phyloP scores from a whole-genome alignment of 2,797 vertebrate species.

The Crocidura indochinensis region DNA sequence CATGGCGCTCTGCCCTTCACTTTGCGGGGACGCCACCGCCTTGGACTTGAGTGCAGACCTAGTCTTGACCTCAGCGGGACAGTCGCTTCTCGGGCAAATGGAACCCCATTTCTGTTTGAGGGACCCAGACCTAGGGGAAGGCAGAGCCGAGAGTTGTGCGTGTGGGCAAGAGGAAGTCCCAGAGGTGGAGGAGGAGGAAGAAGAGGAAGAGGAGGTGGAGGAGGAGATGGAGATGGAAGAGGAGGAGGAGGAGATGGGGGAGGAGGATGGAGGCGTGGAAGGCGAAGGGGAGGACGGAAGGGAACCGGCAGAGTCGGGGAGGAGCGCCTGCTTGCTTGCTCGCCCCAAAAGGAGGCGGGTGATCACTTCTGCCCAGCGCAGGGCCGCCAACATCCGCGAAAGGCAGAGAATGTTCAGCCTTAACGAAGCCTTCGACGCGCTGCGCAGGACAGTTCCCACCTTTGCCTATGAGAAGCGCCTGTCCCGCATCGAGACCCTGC shows the following conservation, averaged over 20 bases:
- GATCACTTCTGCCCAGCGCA: slow-evolving; percentile 96
- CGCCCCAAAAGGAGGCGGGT: slow-evolving; percentile 94
- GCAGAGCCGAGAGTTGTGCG: too few species aligned
- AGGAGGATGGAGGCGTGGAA: slow-evolving; percentile 71
- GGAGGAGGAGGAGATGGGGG: slow-evolving; percentile 78
- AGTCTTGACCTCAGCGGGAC: slow-evolving; percentile 87
- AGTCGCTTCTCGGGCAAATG: slow-evolving; percentile 84
- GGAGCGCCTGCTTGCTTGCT: slow-evolving; percentile 83
- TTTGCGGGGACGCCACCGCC: slow-evolving; percentile 88
- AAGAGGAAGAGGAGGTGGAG: slow-evolving; percentile 74
- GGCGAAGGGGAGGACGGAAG: slow-evolving; percentile 83
- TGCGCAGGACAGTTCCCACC: slow-evolving; percentile 97
- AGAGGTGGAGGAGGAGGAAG: slow-evolving; percentile 79
- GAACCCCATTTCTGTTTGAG: slow-evolving; percentile 82
- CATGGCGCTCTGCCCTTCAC: slow-evolving; percentile 88
- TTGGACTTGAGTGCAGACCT: slow-evolving; percentile 92
- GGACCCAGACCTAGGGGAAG: slow-evolving; percentile 24
- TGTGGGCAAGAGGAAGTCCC: slow-evolving; percentile 54
- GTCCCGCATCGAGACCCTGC: slow-evolving; percentile 97
- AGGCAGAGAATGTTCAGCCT: slow-evolving; percentile 97
- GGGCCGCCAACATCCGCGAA: slow-evolving; percentile 97
- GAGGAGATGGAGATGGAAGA: slow-evolving; percentile 75
- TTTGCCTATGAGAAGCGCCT: slow-evolving; percentile 98
- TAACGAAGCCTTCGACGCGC: slow-evolving; percentile 97
- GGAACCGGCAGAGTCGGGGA: slow-evolving; percentile 75